phyloP scores from a whole-genome alignment of 2,797 vertebrate genomes.

The Neosalanx taihuensis region DNA sequence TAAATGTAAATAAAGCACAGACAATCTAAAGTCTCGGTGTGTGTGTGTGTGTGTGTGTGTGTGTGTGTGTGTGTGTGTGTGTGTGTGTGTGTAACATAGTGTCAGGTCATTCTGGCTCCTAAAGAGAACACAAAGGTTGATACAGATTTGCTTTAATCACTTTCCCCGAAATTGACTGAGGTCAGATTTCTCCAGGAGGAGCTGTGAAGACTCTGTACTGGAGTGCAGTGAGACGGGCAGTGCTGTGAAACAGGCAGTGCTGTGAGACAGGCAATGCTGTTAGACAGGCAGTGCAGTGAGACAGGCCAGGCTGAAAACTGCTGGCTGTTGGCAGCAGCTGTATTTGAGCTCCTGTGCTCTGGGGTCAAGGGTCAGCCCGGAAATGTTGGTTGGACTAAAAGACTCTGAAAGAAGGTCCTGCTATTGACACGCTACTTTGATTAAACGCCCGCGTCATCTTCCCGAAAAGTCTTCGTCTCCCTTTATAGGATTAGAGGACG shows the following conservation, averaged over 20 bases:
- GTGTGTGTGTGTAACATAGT: too few relatives aligned
- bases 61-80: too few relatives aligned
- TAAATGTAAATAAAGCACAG: too few relatives aligned
- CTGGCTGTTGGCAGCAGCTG: slow-evolving; percentile 58
- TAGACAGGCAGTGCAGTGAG: not conserved
- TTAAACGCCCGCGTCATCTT: slow-evolving; percentile 67
- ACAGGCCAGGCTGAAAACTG: too few relatives aligned
- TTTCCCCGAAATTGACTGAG: too few relatives aligned
- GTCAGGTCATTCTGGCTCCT: too few relatives aligned
- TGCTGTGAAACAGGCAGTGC: not conserved
- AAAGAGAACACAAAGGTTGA: too few relatives aligned
- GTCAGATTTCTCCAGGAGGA: too few relatives aligned
- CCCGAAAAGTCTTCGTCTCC: slow-evolving; percentile 50
- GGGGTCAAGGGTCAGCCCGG: slow-evolving; percentile 53
- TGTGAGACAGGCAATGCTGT: slow-evolving; percentile 12
- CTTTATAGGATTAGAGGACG: slow-evolving; percentile 77
- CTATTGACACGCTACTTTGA: slow-evolving; percentile 73
- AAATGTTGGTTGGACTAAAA: slow-evolving; percentile 51
- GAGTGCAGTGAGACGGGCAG: not conserved
- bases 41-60: too few relatives aligned
- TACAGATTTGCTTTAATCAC: too few relatives aligned
- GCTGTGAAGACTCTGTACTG: not conserved
- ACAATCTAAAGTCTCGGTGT: too few relatives aligned
- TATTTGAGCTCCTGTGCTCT: slow-evolving; percentile 61
- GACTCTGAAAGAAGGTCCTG: slow-evolving; percentile 37